Percentiles rank a stretch among this genome's conserved stretches.
Conservation (phyloP, 2,113 vertebrate genomes). For the Neogobius melanostomus region DNA sequence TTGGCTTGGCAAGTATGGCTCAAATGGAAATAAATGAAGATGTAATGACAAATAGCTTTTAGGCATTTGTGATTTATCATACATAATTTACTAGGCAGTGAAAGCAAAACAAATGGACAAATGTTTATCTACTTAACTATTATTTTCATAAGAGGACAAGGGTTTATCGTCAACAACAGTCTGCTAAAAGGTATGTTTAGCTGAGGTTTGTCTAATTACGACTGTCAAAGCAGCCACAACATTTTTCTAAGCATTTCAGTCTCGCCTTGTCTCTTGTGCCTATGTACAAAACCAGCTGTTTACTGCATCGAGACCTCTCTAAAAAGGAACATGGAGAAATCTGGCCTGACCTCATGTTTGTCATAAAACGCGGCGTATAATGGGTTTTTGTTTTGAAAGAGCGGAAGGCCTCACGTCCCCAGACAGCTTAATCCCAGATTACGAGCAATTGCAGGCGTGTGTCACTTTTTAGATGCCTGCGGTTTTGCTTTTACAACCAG, state of each 20-base stretch:
- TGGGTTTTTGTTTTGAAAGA: not conserved
- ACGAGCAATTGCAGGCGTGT: constrained; percentile 1
- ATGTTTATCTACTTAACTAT: too few relatives aligned
- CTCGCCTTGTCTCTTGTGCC: not conserved
- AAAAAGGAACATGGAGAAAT: not conserved
- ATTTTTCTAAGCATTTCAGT: constrained; percentile 23
- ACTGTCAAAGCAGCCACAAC: constrained; percentile 19
- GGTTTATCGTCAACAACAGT: too few relatives aligned
- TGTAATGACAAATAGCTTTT: too few relatives aligned
- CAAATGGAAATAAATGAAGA: too few relatives aligned
- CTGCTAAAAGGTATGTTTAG: too few relatives aligned
- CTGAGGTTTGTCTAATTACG: constrained; percentile 44
- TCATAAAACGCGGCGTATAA: not conserved
- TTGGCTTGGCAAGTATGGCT: too few relatives aligned
- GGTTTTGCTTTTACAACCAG: constrained; percentile 26
- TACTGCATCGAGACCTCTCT: constrained; percentile 8
- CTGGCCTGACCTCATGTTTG: not conserved
- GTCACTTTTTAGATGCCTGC: constrained; percentile 45
- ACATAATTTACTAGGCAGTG: too few relatives aligned
- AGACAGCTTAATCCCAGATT: constrained; percentile 38
- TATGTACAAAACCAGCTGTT: constrained; percentile 12
- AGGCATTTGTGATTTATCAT: too few relatives aligned
- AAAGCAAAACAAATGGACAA: too few relatives aligned
- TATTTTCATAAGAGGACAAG: too few relatives aligned
- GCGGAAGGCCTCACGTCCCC: constrained; percentile 13